These are phyloP conservation scores for Zosterops hypoxanthus DNA, from an alignment of 2,113 vertebrate species.

Conservation along the genomic window DNA sequence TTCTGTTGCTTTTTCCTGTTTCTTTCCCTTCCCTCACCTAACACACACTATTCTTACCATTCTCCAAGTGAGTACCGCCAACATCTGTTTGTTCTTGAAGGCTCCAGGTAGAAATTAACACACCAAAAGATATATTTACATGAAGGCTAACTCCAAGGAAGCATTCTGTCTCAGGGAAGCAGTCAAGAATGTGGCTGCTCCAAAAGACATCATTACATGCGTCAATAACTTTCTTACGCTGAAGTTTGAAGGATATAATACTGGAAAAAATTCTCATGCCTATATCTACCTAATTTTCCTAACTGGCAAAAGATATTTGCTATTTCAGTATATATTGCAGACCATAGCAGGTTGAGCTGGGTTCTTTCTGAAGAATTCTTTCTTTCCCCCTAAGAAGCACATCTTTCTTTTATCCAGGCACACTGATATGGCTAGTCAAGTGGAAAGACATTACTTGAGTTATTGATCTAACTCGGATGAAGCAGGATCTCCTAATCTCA, in stretches of 20 bases:
- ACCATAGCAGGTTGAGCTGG: background rate
- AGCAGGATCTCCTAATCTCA: background rate
- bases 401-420: background rate
- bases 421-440: background rate
- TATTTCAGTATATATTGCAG: background rate
- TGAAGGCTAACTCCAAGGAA: background rate
- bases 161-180: background rate
- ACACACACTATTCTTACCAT: background rate
- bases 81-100: background rate
- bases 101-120: background rate
- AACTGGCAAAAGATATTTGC: background rate
- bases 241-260: background rate
- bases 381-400: background rate
- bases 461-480: background rate
- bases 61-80: fast-evolving
- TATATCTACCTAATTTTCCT: background rate
- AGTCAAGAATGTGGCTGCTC: background rate
- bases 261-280: background rate
- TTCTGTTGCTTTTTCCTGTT: background rate
- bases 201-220: background rate
- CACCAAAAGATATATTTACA: background rate
- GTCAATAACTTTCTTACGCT: background rate
- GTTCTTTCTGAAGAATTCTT: background rate
- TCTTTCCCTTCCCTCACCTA: background rate
- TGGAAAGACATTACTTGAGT: background rate